These are phyloP conservation scores for Phoxinus dragarum DNA, from an alignment of 2,797 vertebrate species.

Conservation along the genomic window DNA sequence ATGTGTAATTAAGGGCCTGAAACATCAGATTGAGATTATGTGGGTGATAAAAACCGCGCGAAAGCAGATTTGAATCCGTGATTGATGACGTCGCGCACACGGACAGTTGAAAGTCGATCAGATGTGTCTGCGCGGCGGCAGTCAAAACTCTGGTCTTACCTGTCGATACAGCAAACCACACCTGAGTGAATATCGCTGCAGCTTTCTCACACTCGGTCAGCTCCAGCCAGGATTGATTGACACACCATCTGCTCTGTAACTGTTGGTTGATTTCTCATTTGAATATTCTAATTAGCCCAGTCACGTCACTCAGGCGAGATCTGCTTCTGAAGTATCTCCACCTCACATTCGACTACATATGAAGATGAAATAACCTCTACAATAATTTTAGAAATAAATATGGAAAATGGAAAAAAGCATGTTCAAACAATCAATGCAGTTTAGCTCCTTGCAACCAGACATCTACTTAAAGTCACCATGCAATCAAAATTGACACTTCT, in stretches of 20 bases:
- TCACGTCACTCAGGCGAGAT: neutral
- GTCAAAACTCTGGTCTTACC: neutral
- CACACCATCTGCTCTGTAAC: too few relatives aligned
- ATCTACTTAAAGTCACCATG: too few relatives aligned
- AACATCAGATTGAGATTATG: neutral
- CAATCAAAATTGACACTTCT: too few relatives aligned
- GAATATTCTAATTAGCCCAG: neutral
- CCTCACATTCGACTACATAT: neutral
- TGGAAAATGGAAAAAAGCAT: neutral
- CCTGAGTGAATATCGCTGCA: neutral
- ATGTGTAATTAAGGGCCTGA: neutral
- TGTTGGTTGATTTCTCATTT: neutral
- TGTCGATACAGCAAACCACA: rapidly evolving
- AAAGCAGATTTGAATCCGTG: neutral
- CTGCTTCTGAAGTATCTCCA: neutral
- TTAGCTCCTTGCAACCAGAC: too few relatives aligned
- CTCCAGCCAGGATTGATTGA: neutral
- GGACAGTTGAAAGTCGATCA: neutral
- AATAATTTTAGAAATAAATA: neutral
- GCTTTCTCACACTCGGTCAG: neutral
- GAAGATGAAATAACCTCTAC: neutral
- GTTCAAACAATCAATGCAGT: neutral
- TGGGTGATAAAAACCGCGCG: neutral
- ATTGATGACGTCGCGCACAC: neutral
- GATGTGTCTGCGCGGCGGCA: neutral